Percentiles rank a stretch among this genome's conserved stretches.
Evolutionary conservation across 2,113 vertebrate genomes (phyloP).

Genomic region (Leucoraja erinaceus): DNA sequence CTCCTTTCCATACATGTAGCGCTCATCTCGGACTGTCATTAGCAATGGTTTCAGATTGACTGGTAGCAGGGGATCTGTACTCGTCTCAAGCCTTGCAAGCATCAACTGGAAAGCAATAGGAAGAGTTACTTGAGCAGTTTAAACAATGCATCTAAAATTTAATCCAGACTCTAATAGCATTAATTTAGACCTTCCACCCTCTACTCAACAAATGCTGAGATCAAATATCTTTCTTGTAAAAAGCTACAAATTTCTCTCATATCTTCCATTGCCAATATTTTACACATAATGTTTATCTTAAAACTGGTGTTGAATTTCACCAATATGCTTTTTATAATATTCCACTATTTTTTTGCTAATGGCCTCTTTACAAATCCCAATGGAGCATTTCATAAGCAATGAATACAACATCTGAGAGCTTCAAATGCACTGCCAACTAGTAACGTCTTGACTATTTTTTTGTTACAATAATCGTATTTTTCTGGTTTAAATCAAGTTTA

Average conservation of each 20-base stretch:
- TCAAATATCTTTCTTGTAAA: neutral
- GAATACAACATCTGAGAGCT: neutral
- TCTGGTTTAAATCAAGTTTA: neutral
- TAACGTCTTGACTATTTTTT: neutral
- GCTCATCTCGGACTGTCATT: slow-evolving; percentile 47
- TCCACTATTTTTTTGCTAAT: neutral
- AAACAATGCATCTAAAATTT: neutral
- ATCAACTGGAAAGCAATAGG: slow-evolving; percentile 40
- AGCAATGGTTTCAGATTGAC: slow-evolving; percentile 45
- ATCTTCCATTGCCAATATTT: neutral
- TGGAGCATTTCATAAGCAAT: neutral
- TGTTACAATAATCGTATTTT: neutral
- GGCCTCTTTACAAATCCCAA: neutral
- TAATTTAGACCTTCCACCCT: neutral
- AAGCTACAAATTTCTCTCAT: neutral
- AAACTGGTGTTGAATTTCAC: neutral
- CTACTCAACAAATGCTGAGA: neutral
- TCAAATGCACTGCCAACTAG: neutral
- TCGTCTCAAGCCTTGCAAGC: slow-evolving; percentile 42
- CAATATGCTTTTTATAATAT: neutral
- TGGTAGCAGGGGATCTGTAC: neutral
- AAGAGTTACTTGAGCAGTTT: neutral
- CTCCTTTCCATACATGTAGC: slow-evolving; percentile 47
- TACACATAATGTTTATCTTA: neutral
- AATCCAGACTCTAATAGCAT: neutral